A percentile compares a stretch with the other conserved stretches of the same genome.
Evolutionary conservation across 2,797 vertebrate species (phyloP).

Genomic region (Megalops cyprinoides): DNA sequence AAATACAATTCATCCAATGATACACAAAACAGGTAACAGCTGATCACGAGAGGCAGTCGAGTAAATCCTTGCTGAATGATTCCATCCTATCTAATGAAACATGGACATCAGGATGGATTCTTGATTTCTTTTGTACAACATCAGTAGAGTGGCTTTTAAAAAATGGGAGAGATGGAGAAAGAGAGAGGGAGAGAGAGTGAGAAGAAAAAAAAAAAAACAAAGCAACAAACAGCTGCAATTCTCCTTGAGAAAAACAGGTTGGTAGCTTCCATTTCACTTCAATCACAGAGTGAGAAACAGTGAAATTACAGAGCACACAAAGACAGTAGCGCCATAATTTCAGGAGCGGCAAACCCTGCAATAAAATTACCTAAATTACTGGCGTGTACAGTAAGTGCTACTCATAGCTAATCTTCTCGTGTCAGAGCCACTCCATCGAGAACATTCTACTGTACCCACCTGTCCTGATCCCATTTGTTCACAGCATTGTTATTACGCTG

Average conservation of each 20-base stretch:
- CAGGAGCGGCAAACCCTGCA: slow-evolving; percentile 73
- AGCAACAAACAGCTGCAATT: slow-evolving; percentile 48
- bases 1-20: background rate
- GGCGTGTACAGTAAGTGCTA: slow-evolving; percentile 65
- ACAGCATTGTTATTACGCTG: slow-evolving; percentile 20
- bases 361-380: slow-evolving; percentile 81
- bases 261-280: slow-evolving; percentile 70
- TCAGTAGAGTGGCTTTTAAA: background rate
- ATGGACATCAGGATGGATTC: background rate
- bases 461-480: slow-evolving; percentile 12
- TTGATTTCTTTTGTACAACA: background rate
- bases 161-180: background rate
- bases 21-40: background rate
- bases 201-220: slow-evolving; percentile 29
- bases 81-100: background rate
- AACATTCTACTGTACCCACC: slow-evolving; percentile 3
- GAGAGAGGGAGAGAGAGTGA: slow-evolving; percentile 59
- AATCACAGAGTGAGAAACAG: slow-evolving; percentile 74
- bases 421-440: slow-evolving; percentile 43
- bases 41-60: background rate
- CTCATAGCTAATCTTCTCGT: slow-evolving; percentile 67
- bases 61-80: background rate
- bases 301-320: slow-evolving; percentile 78
- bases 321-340: slow-evolving; percentile 80
- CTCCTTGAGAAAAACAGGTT: slow-evolving; percentile 54